phyloP scores from a whole-genome alignment of 2,888 invertebrate genomes.

The Eilema caniola region DNA sequence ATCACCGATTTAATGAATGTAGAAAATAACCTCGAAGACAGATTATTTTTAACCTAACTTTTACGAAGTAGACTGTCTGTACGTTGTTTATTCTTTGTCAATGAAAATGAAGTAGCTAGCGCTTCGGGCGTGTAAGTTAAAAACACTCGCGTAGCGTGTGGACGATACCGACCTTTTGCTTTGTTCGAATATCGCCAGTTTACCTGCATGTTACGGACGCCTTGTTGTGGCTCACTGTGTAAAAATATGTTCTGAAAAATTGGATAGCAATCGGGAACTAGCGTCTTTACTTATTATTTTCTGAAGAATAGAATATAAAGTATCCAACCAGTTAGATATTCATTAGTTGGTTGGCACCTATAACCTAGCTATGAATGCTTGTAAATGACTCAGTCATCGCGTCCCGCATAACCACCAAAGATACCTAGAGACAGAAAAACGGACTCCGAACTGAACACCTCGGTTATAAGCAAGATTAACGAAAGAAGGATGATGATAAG shows the following conservation, averaged over 20 bases:
- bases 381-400: no score
- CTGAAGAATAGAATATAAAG: no score
- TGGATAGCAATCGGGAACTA: background rate
- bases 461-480: no score
- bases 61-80: conserved; percentile 1
- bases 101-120: conserved; percentile 55
- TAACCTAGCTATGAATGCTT: no score
- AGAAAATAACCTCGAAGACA: background rate
- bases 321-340: no score
- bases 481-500: no score
- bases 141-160: conserved; percentile 66
- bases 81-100: conserved; percentile 43
- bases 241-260: background rate
- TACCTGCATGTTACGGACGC: conserved; percentile 6
- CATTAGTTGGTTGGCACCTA: no score
- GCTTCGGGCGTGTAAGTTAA: conserved; percentile 62
- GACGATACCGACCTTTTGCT: conserved; percentile 52
- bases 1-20: no score
- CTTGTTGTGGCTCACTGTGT: background rate
- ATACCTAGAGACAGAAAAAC: no score
- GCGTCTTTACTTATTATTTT: background rate
- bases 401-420: no score
- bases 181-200: conserved; percentile 24
- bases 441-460: no score
- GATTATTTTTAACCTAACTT: no score